Conservation (phyloP, 2,888 invertebrate genomes). For the Melinaea marsaeus region DNA sequence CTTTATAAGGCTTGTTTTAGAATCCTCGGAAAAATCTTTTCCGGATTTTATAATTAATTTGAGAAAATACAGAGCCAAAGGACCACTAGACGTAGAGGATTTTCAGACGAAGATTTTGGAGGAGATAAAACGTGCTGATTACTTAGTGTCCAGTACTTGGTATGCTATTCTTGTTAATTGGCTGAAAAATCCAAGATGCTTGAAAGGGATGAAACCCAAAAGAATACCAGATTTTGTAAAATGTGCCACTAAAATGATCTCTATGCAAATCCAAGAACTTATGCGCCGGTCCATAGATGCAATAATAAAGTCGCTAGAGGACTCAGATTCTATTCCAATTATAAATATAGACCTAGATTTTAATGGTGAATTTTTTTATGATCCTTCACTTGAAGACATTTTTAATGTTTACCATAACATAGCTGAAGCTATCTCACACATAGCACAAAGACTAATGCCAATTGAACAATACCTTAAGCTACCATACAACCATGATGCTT, state of each 20-base stretch:
- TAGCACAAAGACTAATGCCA: constrained; percentile 79
- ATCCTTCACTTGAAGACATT: constrained; percentile 79
- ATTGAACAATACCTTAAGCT: constrained; percentile 73
- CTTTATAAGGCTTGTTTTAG: constrained; percentile 79
- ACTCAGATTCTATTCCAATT: constrained; percentile 77
- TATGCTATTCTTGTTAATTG: constrained; percentile 63
- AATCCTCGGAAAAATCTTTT: constrained; percentile 70
- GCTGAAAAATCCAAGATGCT: constrained; percentile 71
- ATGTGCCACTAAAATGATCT: constrained; percentile 69
- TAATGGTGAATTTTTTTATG: constrained; percentile 74
- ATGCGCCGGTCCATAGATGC: constrained; percentile 82
- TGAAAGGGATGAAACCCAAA: constrained; percentile 60
- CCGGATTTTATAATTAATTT: constrained; percentile 77
- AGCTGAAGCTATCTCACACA: constrained; percentile 73
- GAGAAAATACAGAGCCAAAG: constrained; percentile 60
- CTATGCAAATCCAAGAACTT: constrained; percentile 80
- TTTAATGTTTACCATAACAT: constrained; percentile 77
- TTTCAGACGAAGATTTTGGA: constrained; percentile 57
- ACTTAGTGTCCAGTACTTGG: constrained; percentile 67
- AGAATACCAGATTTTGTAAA: constrained; percentile 59
- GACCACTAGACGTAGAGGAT: constrained; percentile 57
- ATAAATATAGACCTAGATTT: constrained; percentile 78
- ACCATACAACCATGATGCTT: constrained; percentile 63
- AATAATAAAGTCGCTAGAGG: constrained; percentile 75
- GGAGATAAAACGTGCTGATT: constrained; percentile 64